phyloP scores from a whole-genome alignment of 2,888 invertebrate genomes.

The Xestoiulus laeticollis region DNA sequence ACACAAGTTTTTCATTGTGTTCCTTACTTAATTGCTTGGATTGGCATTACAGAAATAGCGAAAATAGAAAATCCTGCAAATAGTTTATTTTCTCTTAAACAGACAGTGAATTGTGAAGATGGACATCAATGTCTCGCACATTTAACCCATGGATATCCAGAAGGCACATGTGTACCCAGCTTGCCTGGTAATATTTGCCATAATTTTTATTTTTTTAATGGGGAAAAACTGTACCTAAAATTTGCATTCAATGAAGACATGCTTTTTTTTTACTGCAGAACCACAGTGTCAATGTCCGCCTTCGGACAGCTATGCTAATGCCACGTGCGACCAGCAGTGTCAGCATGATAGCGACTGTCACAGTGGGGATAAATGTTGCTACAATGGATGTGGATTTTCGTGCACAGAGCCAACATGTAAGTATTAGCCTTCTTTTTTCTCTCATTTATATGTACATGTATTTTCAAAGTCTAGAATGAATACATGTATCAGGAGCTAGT shows the following conservation, averaged over 20 bases:
- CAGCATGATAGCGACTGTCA: slow-evolving; percentile 82
- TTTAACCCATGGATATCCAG: not conserved
- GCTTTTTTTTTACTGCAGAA: slow-evolving; percentile 44
- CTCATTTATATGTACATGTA: no score
- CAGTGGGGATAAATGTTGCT: slow-evolving; percentile 82
- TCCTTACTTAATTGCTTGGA: no score
- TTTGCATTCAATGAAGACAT: not conserved
- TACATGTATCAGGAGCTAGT: no score
- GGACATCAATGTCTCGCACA: not conserved
- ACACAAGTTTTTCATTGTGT: no score
- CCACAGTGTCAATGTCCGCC: slow-evolving; percentile 73
- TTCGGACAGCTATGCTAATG: slow-evolving; percentile 63
- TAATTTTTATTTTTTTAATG: not conserved
- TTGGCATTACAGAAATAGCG: no score
- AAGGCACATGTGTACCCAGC: not conserved
- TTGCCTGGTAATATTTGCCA: not conserved
- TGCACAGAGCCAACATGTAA: slow-evolving; percentile 68
- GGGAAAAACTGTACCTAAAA: not conserved
- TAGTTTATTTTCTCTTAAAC: not conserved
- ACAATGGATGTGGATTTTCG: slow-evolving; percentile 77
- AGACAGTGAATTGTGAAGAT: slow-evolving; percentile 19
- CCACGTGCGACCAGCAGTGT: slow-evolving; percentile 77
- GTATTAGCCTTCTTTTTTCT: not conserved
- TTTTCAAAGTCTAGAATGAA: no score
- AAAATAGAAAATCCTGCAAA: no score